Base-by-base conservation (phyloP, 2,113 vertebrate genomes). In the Cnemophilus loriae region DNA sequence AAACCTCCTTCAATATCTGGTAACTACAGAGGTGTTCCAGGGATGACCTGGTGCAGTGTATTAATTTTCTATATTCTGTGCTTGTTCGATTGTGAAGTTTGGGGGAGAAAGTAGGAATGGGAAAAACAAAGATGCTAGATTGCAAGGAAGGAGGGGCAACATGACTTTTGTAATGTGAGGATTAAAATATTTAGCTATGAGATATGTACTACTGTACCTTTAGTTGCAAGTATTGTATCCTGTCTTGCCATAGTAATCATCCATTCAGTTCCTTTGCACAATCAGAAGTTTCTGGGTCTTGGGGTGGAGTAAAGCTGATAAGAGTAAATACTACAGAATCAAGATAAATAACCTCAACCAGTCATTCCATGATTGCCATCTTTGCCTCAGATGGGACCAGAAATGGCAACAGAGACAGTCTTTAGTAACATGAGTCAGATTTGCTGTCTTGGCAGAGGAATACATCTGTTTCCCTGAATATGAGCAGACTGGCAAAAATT, bases 311-410 rank as follows among this genome's bases (percentile, higher is more conserved):
- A 75, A 68, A 59, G 7, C 5, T 68, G 30, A 3, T 84, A 20
- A 76, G 9, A 56, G 17, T 17, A 64, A 18, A 19, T 35, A 37
- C 21, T 75, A 49, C 11, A 20, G 37, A 79, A 68, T 46, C 33
- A n/a, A 50, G 14, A 14, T 16, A 68, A 87, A 67, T 68, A 79
- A 56, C 33, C 15, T 63, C 16, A 68, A 21, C 15, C 16, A 42
- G 19, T 8, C 0, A 0, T 24, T 3, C 3, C 21, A 16, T 21
- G 35, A 27, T 15, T 89, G 22, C 30, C 30, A 14, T 39, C 22
- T 65, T 74, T 84, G 26, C 28, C 17, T 87, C 9, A 30, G 35
- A 26, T 65, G 37, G 49, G 14, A 78, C 19, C 30, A 57, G 67
- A 65, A 70, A 47, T 52, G 16, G 19, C 17, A 27, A 12, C 4